A percentile compares a stretch with the other conserved stretches of the same genome.
These are phyloP conservation scores for Peucedramus taeniatus DNA, from an alignment of 2,113 vertebrate species.

Conservation along the genomic window DNA sequence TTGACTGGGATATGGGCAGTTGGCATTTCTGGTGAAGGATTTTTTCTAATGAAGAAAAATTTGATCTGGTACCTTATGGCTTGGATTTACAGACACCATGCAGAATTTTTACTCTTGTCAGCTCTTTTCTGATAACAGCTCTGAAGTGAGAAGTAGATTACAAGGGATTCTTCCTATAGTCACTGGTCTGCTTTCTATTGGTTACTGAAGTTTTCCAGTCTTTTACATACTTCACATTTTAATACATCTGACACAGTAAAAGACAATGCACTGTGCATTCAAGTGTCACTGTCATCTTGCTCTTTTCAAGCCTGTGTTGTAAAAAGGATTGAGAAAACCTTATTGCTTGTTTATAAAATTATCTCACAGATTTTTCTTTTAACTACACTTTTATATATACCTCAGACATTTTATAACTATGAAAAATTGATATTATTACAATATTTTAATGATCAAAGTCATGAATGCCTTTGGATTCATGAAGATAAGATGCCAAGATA, in stretches of 20 bases:
- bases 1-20: neutral
- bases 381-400: neutral
- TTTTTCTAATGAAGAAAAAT: neutral
- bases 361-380: neutral
- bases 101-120: neutral
- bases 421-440: neutral
- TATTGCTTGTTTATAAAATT: neutral
- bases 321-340: neutral
- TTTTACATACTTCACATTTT: neutral
- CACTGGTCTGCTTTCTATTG: neutral
- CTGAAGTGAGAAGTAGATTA: neutral
- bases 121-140: neutral
- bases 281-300: neutral
- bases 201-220: neutral
- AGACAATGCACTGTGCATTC: neutral
- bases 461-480: neutral
- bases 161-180: neutral
- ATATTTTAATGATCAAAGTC: neutral
- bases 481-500: too few relatives aligned
- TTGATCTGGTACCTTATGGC: neutral
- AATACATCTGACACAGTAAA: neutral
- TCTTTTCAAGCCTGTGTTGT: neutral
- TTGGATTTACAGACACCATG: neutral
- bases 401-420: neutral
- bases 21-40: neutral